Evolutionary conservation across 2,797 vertebrate species (phyloP).

Genomic region (Gymnopithys bicolor): DNA sequence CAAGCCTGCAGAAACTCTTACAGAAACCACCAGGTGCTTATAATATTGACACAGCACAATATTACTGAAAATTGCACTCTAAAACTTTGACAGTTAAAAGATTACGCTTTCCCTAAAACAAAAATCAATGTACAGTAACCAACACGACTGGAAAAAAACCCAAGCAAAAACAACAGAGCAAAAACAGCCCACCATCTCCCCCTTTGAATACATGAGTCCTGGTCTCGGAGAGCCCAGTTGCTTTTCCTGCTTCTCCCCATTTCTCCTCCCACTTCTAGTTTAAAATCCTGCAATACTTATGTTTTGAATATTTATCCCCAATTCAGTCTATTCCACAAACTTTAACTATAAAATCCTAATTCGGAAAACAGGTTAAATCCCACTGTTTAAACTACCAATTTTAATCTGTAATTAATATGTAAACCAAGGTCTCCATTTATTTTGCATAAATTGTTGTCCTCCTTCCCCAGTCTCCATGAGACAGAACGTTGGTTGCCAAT

Average conservation of each 20-base stretch:
- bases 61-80: not conserved
- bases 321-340: not conserved
- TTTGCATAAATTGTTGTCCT: not conserved
- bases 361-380: not conserved
- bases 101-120: not conserved
- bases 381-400: not conserved
- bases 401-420: not conserved
- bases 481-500: not conserved
- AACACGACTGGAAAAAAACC: not conserved
- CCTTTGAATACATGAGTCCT: not conserved
- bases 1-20: not conserved
- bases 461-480: not conserved
- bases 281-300: not conserved
- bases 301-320: not conserved
- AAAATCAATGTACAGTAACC: not conserved
- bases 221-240: not conserved
- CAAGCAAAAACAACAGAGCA: not conserved
- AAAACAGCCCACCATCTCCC: not conserved
- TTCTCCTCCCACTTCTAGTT: not conserved
- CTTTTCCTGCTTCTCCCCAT: not conserved
- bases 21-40: not conserved
- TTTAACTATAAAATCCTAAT: not conserved
- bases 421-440: not conserved
- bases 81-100: not conserved
- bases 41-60: not conserved